Evolutionary conservation across 2,888 invertebrate genomes (phyloP).

Genomic region (Gasteruption jaculator): DNA sequence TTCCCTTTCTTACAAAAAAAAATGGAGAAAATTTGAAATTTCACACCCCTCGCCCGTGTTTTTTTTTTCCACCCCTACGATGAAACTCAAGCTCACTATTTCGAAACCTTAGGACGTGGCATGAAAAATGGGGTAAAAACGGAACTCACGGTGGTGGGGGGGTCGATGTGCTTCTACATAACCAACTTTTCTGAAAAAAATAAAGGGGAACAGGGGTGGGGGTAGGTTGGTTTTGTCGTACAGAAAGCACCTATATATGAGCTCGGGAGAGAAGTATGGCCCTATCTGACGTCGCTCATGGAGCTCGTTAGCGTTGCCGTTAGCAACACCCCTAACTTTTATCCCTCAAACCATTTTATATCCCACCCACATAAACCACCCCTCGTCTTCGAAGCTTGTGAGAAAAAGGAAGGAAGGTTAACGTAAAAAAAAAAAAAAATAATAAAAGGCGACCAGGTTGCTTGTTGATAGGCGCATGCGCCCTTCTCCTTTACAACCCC

Average conservation of each 20-base stretch:
- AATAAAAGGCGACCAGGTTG: too few relatives aligned
- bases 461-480: slow-evolving; percentile 34
- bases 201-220: slow-evolving; percentile 32
- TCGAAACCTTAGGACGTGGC: too few relatives aligned
- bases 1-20: too few relatives aligned
- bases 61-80: too few relatives aligned
- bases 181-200: slow-evolving; percentile 36
- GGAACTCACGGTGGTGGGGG: slow-evolving; percentile 12
- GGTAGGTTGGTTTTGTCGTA: too few relatives aligned
- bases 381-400: slow-evolving; percentile 28
- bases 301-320: slow-evolving; percentile 51
- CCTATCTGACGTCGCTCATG: slow-evolving; percentile 51
- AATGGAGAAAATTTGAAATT: too few relatives aligned
- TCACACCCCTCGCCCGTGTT: too few relatives aligned
- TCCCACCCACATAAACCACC: slow-evolving; percentile 30
- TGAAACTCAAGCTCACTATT: too few relatives aligned
- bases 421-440: slow-evolving; percentile 29
- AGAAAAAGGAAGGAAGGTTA: slow-evolving; percentile 16
- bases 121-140: slow-evolving; percentile 11
- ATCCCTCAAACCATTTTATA: slow-evolving; percentile 19
- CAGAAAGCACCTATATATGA: slow-evolving; percentile 5
- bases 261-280: slow-evolving; percentile 37
- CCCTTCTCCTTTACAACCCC: too few relatives aligned
- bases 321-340: slow-evolving; percentile 47
- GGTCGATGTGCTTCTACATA: slow-evolving; percentile 35